These are phyloP conservation scores for Aleadryas rufinucha DNA, from an alignment of 2,113 vertebrate genomes.

Conservation along the genomic window DNA sequence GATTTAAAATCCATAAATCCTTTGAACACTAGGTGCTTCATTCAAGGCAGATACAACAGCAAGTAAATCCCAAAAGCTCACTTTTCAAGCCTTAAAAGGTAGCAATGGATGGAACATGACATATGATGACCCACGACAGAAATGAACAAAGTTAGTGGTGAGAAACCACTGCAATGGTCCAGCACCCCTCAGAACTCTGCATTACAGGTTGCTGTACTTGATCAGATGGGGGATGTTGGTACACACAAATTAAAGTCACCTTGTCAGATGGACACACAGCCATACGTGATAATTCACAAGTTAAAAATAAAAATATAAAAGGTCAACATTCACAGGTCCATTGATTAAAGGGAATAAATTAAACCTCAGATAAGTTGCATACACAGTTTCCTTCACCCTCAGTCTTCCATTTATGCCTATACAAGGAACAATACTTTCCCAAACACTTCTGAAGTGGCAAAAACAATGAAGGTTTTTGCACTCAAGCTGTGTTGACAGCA, in stretches of 20 bases:
- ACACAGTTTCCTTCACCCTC: slow-evolving; percentile 41
- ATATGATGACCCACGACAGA: background rate
- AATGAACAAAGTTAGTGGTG: background rate
- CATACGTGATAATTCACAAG: slow-evolving; percentile 39
- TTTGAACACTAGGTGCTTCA: slow-evolving; percentile 31
- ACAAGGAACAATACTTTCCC: slow-evolving; percentile 61
- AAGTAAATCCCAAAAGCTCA: slow-evolving; percentile 32
- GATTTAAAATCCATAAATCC: slow-evolving; percentile 22
- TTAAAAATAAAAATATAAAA: slow-evolving; percentile 57
- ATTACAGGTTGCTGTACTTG: background rate
- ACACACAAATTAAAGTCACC: background rate
- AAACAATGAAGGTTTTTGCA: slow-evolving; percentile 57
- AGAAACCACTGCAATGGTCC: background rate
- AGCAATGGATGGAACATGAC: slow-evolving; percentile 4
- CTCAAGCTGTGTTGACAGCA: slow-evolving; percentile 39
- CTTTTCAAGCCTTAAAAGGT: slow-evolving; percentile 1
- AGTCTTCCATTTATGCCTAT: slow-evolving; percentile 59
- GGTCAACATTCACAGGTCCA: slow-evolving; percentile 62
- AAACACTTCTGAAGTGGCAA: slow-evolving; percentile 63
- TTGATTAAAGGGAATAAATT: slow-evolving; percentile 74
- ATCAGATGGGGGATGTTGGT: background rate
- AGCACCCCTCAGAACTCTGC: background rate
- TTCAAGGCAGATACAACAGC: slow-evolving; percentile 40
- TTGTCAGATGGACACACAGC: background rate
- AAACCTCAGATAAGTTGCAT: slow-evolving; percentile 57